Evolutionary conservation across 2,888 invertebrate species (phyloP).

Genomic region (Margaritifera margaritifera): DNA sequence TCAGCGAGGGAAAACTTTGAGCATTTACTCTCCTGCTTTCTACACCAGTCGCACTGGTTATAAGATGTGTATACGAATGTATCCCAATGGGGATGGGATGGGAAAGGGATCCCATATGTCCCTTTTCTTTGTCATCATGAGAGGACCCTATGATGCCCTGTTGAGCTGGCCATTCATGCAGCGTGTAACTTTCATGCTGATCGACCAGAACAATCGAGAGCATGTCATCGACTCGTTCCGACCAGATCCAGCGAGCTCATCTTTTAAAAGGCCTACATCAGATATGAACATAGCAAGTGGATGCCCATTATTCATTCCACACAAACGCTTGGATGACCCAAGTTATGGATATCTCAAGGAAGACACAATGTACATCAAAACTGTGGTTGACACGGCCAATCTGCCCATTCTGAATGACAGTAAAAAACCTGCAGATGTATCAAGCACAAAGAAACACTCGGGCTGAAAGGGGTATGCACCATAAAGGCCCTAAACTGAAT

Average conservation of each 20-base stretch:
- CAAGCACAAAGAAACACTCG: too few species aligned
- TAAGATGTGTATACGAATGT: constrained; percentile 69
- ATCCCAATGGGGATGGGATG: constrained; percentile 70
- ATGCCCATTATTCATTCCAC: constrained; percentile 63
- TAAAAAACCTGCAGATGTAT: too few species aligned
- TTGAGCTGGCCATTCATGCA: too few species aligned
- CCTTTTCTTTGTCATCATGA: constrained; percentile 69
- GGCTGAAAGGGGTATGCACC: too few species aligned
- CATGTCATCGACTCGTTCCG: constrained; percentile 67
- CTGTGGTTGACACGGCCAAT: constrained; percentile 47
- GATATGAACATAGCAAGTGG: constrained; percentile 71
- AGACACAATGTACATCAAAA: constrained; percentile 64
- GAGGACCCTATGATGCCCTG: too few species aligned
- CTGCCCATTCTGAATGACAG: background rate
- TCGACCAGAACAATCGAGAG: constrained; percentile 60
- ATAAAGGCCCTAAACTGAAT: too few species aligned
- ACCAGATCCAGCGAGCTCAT: constrained; percentile 65
- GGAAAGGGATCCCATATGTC: constrained; percentile 66
- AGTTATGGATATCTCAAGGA: constrained; percentile 59
- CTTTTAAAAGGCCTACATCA: constrained; percentile 63
- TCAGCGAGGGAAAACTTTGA: constrained; percentile 53
- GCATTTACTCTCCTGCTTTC: constrained; percentile 69
- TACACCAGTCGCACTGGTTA: constrained; percentile 66
- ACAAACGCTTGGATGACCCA: constrained; percentile 43
- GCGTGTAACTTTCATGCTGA: too few species aligned